Conservation (phyloP, 2,888 invertebrate genomes). For the Prosapia bicincta region DNA sequence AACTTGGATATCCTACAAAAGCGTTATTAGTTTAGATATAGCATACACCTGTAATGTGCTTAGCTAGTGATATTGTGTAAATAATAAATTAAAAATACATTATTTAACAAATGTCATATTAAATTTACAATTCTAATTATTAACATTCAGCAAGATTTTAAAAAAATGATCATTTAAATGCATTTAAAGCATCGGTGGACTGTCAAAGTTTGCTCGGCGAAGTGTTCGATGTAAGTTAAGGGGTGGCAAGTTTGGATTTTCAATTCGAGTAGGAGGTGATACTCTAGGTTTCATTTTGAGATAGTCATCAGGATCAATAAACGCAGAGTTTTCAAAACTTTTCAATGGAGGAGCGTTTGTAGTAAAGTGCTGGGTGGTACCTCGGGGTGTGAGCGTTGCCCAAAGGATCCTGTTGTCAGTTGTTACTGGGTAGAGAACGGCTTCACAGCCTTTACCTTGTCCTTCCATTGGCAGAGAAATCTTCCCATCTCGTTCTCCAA, state of each 20-base stretch:
- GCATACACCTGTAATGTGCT: too few relatives aligned
- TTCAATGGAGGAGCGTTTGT: slow-evolving; percentile 28
- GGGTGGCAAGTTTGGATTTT: slow-evolving; percentile 76
- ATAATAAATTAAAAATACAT: too few relatives aligned
- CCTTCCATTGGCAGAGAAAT: slow-evolving; percentile 44
- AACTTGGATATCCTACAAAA: too few relatives aligned
- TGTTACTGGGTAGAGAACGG: slow-evolving; percentile 55
- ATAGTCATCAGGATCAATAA: slow-evolving; percentile 74
- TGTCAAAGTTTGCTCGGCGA: slow-evolving; percentile 40
- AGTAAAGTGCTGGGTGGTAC: slow-evolving; percentile 67
- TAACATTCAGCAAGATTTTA: too few relatives aligned
- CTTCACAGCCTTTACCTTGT: slow-evolving; percentile 49
- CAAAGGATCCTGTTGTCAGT: slow-evolving; percentile 68
- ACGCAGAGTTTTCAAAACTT: slow-evolving; percentile 67
- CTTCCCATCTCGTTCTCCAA: slow-evolving; percentile 39
- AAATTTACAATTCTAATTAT: too few relatives aligned
- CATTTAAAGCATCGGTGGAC: slow-evolving; percentile 27
- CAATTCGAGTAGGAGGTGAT: slow-evolving; percentile 76
- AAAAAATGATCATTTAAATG: too few relatives aligned
- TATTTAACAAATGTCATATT: too few relatives aligned
- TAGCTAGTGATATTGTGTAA: too few relatives aligned
- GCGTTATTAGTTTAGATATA: too few relatives aligned
- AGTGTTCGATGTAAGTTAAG: slow-evolving; percentile 57
- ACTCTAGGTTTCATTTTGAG: slow-evolving; percentile 54
- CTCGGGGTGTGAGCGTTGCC: slow-evolving; percentile 79